These are phyloP conservation scores for Liodrosophila aerea DNA, from an alignment of 2,888 invertebrate genomes.

Conservation along the genomic window DNA sequence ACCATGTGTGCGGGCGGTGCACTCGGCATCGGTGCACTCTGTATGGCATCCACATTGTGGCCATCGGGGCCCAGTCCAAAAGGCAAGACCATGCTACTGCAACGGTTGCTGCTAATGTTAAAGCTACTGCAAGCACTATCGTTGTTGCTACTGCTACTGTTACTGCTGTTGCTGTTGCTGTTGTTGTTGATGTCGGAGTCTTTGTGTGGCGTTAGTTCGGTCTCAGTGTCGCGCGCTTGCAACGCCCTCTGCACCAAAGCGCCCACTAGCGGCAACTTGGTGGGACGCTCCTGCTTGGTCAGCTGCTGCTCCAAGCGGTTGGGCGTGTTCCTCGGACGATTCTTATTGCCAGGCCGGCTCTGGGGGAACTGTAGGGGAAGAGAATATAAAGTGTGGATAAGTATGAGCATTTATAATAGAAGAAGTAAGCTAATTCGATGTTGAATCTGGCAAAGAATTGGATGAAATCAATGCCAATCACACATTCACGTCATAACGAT, in stretches of 20 bases:
- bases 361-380: constrained; percentile 47
- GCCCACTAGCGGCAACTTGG: constrained; percentile 60
- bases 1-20: constrained; percentile 79
- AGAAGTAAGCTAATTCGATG: no score
- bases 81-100: constrained; percentile 82
- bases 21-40: constrained; percentile 73
- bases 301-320: constrained; percentile 50
- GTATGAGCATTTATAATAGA: no score
- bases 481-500: no score
- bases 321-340: constrained; percentile 27
- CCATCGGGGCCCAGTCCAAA: constrained; percentile 81
- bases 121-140: constrained; percentile 7
- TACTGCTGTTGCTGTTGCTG: constrained; percentile 10
- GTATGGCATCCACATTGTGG: constrained; percentile 74
- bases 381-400: not conserved
- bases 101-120: constrained; percentile 11
- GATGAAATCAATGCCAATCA: no score
- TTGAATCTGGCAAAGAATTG: no score
- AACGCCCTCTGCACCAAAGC: constrained; percentile 53
- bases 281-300: constrained; percentile 49
- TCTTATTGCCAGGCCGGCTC: constrained; percentile 52
- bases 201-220: not conserved
- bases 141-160: constrained; percentile 6
- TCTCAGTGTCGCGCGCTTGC: constrained; percentile 30
- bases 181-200: constrained; percentile 10